phyloP scores from a whole-genome alignment of 2,797 vertebrate species.

The Labroides dimidiatus region DNA sequence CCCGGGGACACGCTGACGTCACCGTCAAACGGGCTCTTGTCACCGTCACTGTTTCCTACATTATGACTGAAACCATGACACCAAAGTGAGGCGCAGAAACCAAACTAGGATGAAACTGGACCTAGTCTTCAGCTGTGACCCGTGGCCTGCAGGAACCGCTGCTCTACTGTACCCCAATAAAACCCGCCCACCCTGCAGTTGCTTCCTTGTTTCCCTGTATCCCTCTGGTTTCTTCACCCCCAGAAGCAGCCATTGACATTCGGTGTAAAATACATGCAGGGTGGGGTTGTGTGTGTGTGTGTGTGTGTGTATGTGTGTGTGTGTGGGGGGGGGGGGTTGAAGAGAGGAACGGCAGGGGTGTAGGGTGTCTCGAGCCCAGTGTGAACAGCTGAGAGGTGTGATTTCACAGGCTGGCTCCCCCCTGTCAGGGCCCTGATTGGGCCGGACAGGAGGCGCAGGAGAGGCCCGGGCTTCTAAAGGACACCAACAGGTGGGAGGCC shows the following conservation, averaged over 20 bases:
- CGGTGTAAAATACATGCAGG: conserved; percentile 73
- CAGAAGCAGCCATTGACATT: conserved; percentile 80
- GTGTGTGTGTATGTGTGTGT: conserved; percentile 34
- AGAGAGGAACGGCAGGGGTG: conserved; percentile 76
- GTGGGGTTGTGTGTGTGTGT: conserved; percentile 44
- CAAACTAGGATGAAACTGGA: conserved; percentile 62
- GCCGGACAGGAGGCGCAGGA: conserved; percentile 93
- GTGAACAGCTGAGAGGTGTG: conserved; percentile 97
- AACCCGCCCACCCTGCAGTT: conserved; percentile 75
- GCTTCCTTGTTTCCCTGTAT: conserved; percentile 68
- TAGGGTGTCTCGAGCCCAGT: conserved; percentile 86
- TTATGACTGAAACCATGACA: conserved; percentile 34
- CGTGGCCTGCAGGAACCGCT: conserved; percentile 43
- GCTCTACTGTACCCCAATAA: conserved; percentile 69
- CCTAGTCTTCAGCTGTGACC: conserved; percentile 73
- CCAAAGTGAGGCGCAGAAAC: conserved; percentile 29
- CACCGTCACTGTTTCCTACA: conserved; percentile 38
- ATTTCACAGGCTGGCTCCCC: conserved; percentile 89
- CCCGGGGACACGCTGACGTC: not conserved
- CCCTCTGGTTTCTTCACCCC: conserved; percentile 56
- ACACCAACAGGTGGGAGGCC: conserved; percentile 94
- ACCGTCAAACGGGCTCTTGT: not conserved
- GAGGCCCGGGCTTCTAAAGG: conserved; percentile 91
- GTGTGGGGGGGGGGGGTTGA: conserved; percentile 43
- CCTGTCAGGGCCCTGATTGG: conserved; percentile 94